Evolutionary conservation across 2,888 invertebrate genomes (phyloP).

Genomic region (Parthenolecanium corni): DNA sequence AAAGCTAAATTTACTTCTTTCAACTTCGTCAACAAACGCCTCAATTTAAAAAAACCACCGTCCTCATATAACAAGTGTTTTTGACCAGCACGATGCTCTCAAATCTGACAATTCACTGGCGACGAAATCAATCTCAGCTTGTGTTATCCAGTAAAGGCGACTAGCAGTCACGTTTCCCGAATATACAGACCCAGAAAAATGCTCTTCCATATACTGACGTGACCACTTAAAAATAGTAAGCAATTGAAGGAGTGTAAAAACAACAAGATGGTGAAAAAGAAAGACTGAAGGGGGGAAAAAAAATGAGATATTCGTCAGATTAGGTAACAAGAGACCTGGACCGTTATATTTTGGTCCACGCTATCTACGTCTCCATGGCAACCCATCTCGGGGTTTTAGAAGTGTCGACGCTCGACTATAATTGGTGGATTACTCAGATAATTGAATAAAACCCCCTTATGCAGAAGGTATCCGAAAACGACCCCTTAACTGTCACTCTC

Average conservation of each 20-base stretch:
- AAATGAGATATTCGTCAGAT: conserved; percentile 25
- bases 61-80: too few relatives aligned
- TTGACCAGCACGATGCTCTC: too few relatives aligned
- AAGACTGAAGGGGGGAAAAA: not conserved
- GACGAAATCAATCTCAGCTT: too few relatives aligned
- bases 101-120: too few relatives aligned
- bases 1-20: too few relatives aligned
- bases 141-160: not conserved
- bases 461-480: conserved; percentile 28
- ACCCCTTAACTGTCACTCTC: conserved; percentile 28
- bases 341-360: conserved; percentile 23
- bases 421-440: conserved; percentile 36
- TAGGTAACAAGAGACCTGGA: conserved; percentile 28
- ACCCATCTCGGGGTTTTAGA: conserved; percentile 25
- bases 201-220: conserved; percentile 11
- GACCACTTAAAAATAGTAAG: conserved; percentile 21
- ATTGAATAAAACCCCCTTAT: conserved; percentile 33
- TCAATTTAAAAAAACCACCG: too few relatives aligned
- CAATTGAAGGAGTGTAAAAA: not conserved
- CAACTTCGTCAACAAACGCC: too few relatives aligned
- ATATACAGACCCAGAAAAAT: not conserved
- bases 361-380: conserved; percentile 26
- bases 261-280: too few relatives aligned
- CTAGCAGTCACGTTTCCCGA: conserved; percentile 1
- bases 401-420: conserved; percentile 32